A percentile compares a stretch with the other conserved stretches of the same genome.
phyloP scores from a whole-genome alignment of 2,888 invertebrate species.

The Drosophila histrio region DNA sequence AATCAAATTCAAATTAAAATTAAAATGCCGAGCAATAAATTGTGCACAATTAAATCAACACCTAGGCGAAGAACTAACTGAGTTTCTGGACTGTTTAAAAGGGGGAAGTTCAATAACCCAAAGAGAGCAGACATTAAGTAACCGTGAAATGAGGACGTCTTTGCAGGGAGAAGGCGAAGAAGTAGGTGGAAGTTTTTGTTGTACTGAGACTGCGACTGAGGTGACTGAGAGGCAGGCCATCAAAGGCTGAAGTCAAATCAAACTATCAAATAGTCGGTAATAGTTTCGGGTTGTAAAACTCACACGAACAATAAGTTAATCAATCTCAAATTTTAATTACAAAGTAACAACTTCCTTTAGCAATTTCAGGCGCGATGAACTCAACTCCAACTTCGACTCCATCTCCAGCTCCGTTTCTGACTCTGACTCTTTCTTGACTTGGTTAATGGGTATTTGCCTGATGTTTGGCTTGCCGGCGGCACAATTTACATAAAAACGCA shows the following conservation, averaged over 20 bases:
- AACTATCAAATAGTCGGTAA: constrained; percentile 79
- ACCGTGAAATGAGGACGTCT: constrained; percentile 39
- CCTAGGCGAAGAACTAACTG: neutral
- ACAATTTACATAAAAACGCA: constrained; percentile 75
- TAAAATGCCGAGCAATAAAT: constrained; percentile 63
- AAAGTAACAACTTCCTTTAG: constrained; percentile 80
- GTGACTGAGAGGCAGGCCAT: constrained; percentile 18
- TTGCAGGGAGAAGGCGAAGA: neutral
- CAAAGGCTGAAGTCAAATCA: constrained; percentile 60
- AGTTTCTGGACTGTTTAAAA: constrained; percentile 41
- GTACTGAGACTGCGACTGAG: neutral
- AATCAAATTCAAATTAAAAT: constrained; percentile 57
- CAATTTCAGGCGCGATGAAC: constrained; percentile 80
- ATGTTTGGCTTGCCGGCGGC: constrained; percentile 38
- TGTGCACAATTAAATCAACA: constrained; percentile 68
- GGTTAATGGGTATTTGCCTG: constrained; percentile 62
- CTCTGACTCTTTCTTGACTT: constrained; percentile 24
- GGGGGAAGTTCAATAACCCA: constrained; percentile 63
- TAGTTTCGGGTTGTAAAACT: constrained; percentile 78
- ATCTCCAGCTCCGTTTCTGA: neutral
- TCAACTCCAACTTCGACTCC: constrained; percentile 36
- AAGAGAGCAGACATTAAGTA: constrained; percentile 35
- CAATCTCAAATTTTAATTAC: constrained; percentile 80
- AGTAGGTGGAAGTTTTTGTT: neutral
- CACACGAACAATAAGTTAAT: constrained; percentile 82